Percentiles rank a stretch among this genome's conserved stretches.
Evolutionary conservation across 2,113 vertebrate species (phyloP).

Genomic region (Argyrosomus japonicus): DNA sequence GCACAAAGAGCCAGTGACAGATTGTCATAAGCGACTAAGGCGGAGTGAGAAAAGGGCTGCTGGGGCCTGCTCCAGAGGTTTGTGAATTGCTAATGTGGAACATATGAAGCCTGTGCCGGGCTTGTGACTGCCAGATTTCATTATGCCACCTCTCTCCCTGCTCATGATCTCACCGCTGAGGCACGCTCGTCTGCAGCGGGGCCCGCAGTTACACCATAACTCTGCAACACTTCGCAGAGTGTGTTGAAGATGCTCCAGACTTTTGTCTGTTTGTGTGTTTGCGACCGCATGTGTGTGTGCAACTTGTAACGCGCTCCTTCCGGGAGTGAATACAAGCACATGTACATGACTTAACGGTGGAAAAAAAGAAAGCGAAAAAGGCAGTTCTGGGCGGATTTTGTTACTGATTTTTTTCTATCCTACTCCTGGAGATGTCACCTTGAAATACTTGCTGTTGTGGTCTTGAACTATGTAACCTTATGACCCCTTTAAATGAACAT

Average conservation of each 20-base stretch:
- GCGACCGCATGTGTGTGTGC: not conserved
- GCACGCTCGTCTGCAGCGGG: conserved; percentile 74
- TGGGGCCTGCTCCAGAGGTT: conserved; percentile 73
- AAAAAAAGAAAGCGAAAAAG: not conserved
- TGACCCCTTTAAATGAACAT: not conserved
- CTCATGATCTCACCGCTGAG: conserved; percentile 88
- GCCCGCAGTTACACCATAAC: conserved; percentile 51
- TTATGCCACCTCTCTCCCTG: conserved; percentile 84
- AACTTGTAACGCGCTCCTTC: conserved; percentile 1
- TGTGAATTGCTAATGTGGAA: conserved; percentile 86
- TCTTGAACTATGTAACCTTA: not conserved
- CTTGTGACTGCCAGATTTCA: conserved; percentile 86
- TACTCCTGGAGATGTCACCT: not conserved
- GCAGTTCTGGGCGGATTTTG: not conserved
- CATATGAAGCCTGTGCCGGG: conserved; percentile 84
- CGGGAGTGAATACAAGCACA: not conserved
- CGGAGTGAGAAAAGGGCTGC: conserved; percentile 71
- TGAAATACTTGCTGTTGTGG: not conserved
- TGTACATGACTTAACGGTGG: not conserved
- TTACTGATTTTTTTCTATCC: not conserved
- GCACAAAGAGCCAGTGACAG: conserved; percentile 79
- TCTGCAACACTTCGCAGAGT: conserved; percentile 41
- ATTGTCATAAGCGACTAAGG: conserved; percentile 77
- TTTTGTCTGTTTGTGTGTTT: conserved; percentile 35
- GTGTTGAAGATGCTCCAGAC: conserved; percentile 43